Evolutionary conservation across 2,888 invertebrate species (phyloP).

Genomic region (Drosophila neotestacea): DNA sequence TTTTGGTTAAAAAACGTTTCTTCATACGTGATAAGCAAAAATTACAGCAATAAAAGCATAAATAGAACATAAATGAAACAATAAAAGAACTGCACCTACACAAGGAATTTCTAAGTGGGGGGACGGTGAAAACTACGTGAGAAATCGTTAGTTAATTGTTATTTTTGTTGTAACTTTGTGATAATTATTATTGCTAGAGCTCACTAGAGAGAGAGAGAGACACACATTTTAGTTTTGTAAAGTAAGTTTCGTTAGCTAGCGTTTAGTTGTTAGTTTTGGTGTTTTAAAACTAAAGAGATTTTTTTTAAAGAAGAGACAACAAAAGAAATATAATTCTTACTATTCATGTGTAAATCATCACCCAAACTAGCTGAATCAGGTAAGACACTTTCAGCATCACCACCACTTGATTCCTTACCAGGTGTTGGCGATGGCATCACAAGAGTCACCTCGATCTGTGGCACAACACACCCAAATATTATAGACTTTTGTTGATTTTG

Average conservation of each 20-base stretch:
- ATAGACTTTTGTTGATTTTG: slow-evolving; percentile 86
- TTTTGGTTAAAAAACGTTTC: slow-evolving; percentile 11
- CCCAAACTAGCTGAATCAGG: slow-evolving; percentile 94
- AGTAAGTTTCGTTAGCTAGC: slow-evolving; percentile 45
- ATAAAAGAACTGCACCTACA: slow-evolving; percentile 38
- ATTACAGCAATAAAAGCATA: slow-evolving; percentile 53
- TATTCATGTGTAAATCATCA: slow-evolving; percentile 89
- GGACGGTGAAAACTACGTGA: slow-evolving; percentile 62
- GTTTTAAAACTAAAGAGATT: slow-evolving; percentile 63
- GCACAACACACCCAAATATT: slow-evolving; percentile 91
- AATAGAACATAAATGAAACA: neutral
- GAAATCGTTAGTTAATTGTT: slow-evolving; percentile 19
- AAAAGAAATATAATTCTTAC: slow-evolving; percentile 85
- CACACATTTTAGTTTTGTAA: slow-evolving; percentile 9
- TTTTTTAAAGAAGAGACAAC: slow-evolving; percentile 73
- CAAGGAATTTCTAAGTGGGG: slow-evolving; percentile 16
- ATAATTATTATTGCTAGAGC: neutral
- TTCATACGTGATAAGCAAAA: slow-evolving; percentile 43
- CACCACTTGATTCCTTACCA: slow-evolving; percentile 93
- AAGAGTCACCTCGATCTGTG: slow-evolving; percentile 94
- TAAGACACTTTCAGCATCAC: slow-evolving; percentile 93
- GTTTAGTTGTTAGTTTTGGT: slow-evolving; percentile 36
- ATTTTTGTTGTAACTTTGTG: slow-evolving; percentile 7
- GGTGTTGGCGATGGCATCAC: slow-evolving; percentile 94
- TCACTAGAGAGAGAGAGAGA: slow-evolving; percentile 23